Conservation (phyloP, 2,888 invertebrate genomes). For the Mystacides longicornis region DNA sequence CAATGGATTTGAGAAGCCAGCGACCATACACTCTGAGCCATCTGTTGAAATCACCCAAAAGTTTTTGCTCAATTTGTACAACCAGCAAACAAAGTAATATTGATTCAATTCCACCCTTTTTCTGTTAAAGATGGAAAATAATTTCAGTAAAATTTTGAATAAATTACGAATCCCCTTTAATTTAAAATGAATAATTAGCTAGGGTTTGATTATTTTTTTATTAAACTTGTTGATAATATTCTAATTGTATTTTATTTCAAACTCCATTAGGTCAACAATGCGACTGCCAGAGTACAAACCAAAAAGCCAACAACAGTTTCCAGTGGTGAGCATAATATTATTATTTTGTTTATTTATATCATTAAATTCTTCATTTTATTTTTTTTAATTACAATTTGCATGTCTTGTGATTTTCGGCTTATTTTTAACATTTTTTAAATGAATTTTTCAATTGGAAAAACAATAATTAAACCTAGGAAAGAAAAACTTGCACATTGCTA, state of each 20-base stretch:
- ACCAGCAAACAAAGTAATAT: background rate
- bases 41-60: background rate
- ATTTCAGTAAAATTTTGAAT: background rate
- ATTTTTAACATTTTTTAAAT: too few species aligned
- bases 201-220: background rate
- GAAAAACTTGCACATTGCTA: background rate
- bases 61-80: background rate
- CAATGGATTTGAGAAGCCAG: background rate
- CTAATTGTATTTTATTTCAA: constrained; percentile 1
- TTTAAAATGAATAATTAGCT: background rate
- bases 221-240: constrained; percentile 5
- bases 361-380: background rate
- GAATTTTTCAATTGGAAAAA: background rate
- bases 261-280: constrained; percentile 87
- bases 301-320: constrained; percentile 92
- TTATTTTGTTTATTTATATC: background rate
- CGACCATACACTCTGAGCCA: background rate
- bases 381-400: background rate
- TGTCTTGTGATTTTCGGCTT: too few species aligned
- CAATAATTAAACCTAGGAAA: background rate
- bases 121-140: background rate
- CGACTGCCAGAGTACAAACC: constrained; percentile 98
- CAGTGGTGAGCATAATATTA: constrained; percentile 61
- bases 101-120: background rate
- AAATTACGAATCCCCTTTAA: background rate